Percentiles rank a stretch among this genome's conserved stretches.
phyloP scores from a whole-genome alignment of 2,888 invertebrate genomes.

The Elgonia sp. region DNA sequence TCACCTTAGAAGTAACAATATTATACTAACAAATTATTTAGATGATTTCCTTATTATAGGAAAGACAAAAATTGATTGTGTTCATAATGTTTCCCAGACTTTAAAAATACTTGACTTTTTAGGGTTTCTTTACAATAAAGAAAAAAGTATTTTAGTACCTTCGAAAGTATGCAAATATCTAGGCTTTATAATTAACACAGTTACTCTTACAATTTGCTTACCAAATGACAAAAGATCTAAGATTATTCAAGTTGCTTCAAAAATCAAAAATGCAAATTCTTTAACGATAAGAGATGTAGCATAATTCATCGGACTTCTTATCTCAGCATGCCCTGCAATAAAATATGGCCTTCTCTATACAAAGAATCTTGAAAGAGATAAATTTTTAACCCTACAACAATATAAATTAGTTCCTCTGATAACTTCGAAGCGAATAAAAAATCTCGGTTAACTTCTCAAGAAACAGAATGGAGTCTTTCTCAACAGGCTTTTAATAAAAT shows the following conservation, averaged over 20 bases:
- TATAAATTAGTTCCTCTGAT: no score
- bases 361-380: slow-evolving; percentile 9
- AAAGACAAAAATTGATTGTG: not conserved
- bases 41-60: slow-evolving; percentile 16
- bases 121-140: slow-evolving; percentile 1
- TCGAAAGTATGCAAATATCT: not conserved
- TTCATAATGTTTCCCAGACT: not conserved
- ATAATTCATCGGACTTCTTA: not conserved
- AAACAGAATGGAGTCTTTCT: no score
- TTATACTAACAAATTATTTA: slow-evolving; percentile 1
- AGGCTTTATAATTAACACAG: slow-evolving; percentile 14
- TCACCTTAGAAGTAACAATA: not conserved
- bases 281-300: slow-evolving; percentile 22
- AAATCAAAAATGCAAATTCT: not conserved
- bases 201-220: not conserved
- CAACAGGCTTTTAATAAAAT: no score
- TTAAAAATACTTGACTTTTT: not conserved
- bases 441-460: no score
- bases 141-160: slow-evolving; percentile 9
- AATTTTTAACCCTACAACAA: slow-evolving; percentile 17
- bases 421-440: no score
- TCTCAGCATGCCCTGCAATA: slow-evolving; percentile 12
- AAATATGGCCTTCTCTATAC: slow-evolving; percentile 16
- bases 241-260: not conserved
- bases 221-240: not conserved